phyloP scores from a whole-genome alignment of 2,888 invertebrate genomes.

The Perizoma affinitatum region DNA sequence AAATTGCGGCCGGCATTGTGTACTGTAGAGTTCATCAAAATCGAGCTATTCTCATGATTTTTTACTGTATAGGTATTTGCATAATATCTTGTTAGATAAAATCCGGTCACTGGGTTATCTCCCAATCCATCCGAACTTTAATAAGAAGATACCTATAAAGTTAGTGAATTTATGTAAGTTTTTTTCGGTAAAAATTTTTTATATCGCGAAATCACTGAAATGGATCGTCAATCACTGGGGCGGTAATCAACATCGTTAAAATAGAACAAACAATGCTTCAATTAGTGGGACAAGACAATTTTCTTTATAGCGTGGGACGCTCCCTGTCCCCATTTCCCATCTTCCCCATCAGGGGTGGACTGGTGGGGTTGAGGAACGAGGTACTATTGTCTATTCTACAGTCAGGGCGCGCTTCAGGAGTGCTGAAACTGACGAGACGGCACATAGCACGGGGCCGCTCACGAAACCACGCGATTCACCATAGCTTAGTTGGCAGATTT shows the following conservation, averaged over 20 bases:
- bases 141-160: no score
- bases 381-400: slow-evolving; percentile 42
- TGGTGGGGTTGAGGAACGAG: slow-evolving; percentile 62
- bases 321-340: slow-evolving; percentile 65
- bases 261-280: slow-evolving; percentile 73
- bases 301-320: slow-evolving; percentile 79
- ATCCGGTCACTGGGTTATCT: no score
- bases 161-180: no score
- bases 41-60: no score
- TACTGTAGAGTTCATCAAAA: no score
- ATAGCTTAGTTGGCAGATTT: slow-evolving; percentile 10
- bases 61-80: no score
- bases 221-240: slow-evolving; percentile 15
- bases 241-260: slow-evolving; percentile 50
- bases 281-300: slow-evolving; percentile 76
- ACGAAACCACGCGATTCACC: slow-evolving; percentile 32
- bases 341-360: slow-evolving; percentile 63
- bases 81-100: no score
- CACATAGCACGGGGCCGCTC: slow-evolving; percentile 52
- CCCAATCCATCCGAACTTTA: no score
- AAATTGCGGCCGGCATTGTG: no score
- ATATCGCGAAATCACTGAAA: slow-evolving; percentile 12
- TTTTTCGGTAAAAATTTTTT: no score
- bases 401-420: slow-evolving; percentile 51
- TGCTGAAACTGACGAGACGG: slow-evolving; percentile 60